Base-by-base conservation (phyloP, 2,113 vertebrate species). In the Brachirus orientalis region DNA sequence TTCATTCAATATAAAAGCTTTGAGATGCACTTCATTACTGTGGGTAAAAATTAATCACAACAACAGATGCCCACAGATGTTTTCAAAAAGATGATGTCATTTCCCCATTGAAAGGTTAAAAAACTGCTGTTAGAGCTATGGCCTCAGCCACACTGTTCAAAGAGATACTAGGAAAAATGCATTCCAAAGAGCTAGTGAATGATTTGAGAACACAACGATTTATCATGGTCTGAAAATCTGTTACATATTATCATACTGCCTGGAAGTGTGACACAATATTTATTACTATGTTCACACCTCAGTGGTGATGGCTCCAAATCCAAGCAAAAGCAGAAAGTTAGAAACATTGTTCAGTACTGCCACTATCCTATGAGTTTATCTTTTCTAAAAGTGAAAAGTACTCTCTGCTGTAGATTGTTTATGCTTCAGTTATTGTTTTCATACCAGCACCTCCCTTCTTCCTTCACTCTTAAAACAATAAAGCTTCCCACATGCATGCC, bases 211-310 rank as follows among this genome's bases (percentile, higher is more conserved):
- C 58, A 41, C 0, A 4, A 66, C 82, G 80, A 90, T 76, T 80
- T 72, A 88, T 62, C 55, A 46, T n/a, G 45, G 62, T 35, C 47
- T 14, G 50, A 69, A 50, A 72, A 69, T 82, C 77, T 83, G 87
- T 89, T 87, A 88, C 74, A 86, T 60, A 86, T 90, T 86, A 88
- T 81, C 64, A 69, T 35, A 43, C n/a, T n/a, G 75, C 61, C 69
- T 77, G 72, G 55, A 78, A 61, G 41, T 52, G 38, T 51, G 65
- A 82, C 45, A 70, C 60, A 17, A 65, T 18, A 38, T 76, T 69
- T 56, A 78, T 48, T 35, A 41, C 52, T 17, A 22, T 35, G 33
- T n/a, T 28, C 40, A 58, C 37, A 69, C 47, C 37, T 47, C 47
- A 44, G n/a, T 55, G 12, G 51, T 22, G 4, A 38, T 40, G 14